Evolutionary conservation across 2,888 invertebrate species (phyloP), one percentile per base, ranked within the genome.

Genomic region (Amphipoea lucens): DNA sequence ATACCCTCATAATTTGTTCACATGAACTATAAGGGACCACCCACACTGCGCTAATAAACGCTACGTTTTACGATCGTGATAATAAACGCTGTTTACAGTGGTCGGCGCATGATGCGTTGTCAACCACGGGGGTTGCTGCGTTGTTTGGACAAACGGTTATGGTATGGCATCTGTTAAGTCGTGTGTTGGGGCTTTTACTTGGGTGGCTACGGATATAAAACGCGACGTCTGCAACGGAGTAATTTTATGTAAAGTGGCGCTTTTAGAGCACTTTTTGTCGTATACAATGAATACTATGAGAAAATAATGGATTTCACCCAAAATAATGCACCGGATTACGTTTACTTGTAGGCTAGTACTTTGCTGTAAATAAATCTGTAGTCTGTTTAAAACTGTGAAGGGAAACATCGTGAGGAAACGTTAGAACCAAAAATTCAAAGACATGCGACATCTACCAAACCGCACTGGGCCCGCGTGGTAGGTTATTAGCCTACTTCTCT

Each of bases 21-120:
- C 92, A 92, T 92, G 93, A 90, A 90, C 88, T 77, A 72, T 93
- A 92, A 94, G 88, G 92, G 96, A 95, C 96, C 96, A 96, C 96
- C 96, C 96, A 96, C 94, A 95, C 92, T 89, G 95, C 85, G 91
- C 92, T 89, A 93, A 94, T 95, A 95, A 96, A 95, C 94, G 95
- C 93, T 57, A 89, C 94, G 94, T 94, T 95, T 96, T 96, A 96
- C 94, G 93, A 93, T 90, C 89, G 89, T 92, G 94, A 94, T 96
- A 96, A 96, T 96, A 96, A 95, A 95, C 92, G 92, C 91, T 95
- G 95, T 95, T 95, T 96, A 95, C 95, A 93, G 79, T 91, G 89
- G 93, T 92, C 89, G 90, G 89, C 87, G 79, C 86, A 86, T 87
- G 89, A 89, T 88, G 89, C 88, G 87, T 90, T 90, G 91, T 88